A percentile compares a stretch with the other conserved stretches of the same genome.
These are phyloP conservation scores for Stratiomys singularior DNA, from an alignment of 2,888 invertebrate genomes.

Conservation along the genomic window DNA sequence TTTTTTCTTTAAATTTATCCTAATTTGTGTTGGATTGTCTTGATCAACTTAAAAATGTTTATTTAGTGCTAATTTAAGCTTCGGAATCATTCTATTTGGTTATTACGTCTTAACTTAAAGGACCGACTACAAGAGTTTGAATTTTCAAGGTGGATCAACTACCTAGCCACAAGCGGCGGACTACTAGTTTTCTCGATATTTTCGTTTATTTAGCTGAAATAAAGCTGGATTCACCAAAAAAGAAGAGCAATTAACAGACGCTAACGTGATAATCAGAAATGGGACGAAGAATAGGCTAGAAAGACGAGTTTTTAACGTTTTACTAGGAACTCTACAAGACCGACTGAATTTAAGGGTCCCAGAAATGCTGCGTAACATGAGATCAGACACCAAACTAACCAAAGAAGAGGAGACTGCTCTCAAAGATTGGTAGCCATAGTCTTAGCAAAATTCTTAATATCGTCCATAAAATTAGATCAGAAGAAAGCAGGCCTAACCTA, in stretches of 20 bases:
- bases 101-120: background rate
- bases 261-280: background rate
- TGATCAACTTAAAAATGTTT: background rate
- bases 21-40: background rate
- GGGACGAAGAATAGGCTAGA: background rate
- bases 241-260: background rate
- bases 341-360: background rate
- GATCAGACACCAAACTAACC: background rate
- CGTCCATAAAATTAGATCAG: background rate
- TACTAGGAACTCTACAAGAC: background rate
- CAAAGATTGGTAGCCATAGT: background rate
- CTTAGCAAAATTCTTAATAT: background rate
- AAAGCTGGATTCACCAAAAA: background rate
- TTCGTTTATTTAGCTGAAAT: background rate
- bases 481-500: background rate
- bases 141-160: background rate
- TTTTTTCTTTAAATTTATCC: too few relatives aligned
- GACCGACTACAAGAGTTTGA: background rate
- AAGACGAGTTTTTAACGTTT: background rate
- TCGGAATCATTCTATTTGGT: background rate
- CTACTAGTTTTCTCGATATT: background rate
- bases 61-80: conserved; percentile 1
- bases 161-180: too few relatives aligned
- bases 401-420: too few relatives aligned
- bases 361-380: background rate